A percentile compares a stretch with the other conserved stretches of the same genome.
Conservation (phyloP, 2,888 invertebrate genomes). For the Caenorhabditis panamensis region DNA sequence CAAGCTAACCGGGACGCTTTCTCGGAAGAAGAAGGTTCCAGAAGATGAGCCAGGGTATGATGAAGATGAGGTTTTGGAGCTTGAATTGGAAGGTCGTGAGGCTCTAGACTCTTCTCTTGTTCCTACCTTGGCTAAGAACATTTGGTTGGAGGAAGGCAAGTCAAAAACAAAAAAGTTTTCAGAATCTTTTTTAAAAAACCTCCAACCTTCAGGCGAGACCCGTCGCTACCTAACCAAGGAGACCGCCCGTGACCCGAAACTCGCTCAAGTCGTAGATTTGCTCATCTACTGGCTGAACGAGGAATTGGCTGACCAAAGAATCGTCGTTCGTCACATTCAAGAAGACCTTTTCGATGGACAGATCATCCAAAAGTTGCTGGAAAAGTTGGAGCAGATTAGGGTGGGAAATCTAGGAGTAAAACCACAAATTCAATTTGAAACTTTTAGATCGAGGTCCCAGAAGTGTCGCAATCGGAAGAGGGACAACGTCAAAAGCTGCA, state of each 20-base stretch:
- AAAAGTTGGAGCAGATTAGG: constrained; percentile 80
- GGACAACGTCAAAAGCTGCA: constrained; percentile 94
- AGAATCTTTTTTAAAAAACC: too few relatives aligned
- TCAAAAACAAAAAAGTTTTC: too few relatives aligned
- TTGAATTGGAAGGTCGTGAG: constrained; percentile 80
- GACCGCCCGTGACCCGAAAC: constrained; percentile 90
- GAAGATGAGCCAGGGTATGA: constrained; percentile 59
- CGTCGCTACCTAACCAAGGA: constrained; percentile 94
- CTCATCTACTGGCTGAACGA: constrained; percentile 98
- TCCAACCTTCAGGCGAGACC: constrained; percentile 95
- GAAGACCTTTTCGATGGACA: constrained; percentile 99
- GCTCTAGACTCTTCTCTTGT: constrained; percentile 79
- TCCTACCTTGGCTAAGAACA: constrained; percentile 75
- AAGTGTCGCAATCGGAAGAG: constrained; percentile 98
- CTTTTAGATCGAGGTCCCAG: constrained; percentile 92
- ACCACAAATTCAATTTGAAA: too few relatives aligned
- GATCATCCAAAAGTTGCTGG: constrained; percentile 86
- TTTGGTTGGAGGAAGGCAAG: constrained; percentile 85
- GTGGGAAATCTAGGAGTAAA: constrained; percentile 32
- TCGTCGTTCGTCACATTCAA: constrained; percentile 94
- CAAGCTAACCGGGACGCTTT: constrained; percentile 77
- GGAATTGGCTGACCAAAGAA: constrained; percentile 94
- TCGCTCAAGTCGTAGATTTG: constrained; percentile 83
- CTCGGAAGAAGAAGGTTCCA: constrained; percentile 74
- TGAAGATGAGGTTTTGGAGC: constrained; percentile 66